Percentiles rank a stretch among this genome's conserved stretches.
These are phyloP conservation scores for Paraescarpia echinospica DNA, from an alignment of 1,140 invertebrate species.

Conservation along the genomic window DNA sequence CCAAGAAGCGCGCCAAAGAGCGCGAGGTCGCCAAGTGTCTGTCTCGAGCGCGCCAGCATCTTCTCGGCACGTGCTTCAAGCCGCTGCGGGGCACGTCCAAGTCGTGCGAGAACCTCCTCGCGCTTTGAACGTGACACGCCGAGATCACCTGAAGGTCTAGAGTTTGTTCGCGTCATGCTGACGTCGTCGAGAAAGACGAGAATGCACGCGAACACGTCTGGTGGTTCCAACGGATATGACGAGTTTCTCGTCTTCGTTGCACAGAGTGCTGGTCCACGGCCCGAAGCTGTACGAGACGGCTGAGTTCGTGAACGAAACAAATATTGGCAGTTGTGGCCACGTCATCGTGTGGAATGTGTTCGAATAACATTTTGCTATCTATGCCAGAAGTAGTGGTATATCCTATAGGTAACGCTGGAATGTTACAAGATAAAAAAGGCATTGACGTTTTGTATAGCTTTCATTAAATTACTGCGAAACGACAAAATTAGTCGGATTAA, in stretches of 20 bases:
- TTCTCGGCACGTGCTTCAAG: conserved; percentile 13
- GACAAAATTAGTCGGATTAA: neutral
- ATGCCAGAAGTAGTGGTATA: neutral
- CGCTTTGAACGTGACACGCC: neutral
- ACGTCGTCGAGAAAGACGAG: neutral
- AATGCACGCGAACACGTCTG: neutral
- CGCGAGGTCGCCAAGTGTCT: neutral
- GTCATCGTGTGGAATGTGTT: neutral
- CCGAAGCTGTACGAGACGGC: neutral
- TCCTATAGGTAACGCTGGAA: neutral
- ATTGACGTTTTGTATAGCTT: neutral
- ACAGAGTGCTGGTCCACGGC: neutral
- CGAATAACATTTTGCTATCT: neutral
- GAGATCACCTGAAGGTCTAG: neutral
- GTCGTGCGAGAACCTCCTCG: conserved; percentile 25
- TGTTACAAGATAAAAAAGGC: neutral
- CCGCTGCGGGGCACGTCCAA: neutral
- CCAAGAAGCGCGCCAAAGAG: neutral
- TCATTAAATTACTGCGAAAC: neutral
- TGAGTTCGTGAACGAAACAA: neutral
- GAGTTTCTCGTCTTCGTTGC: too few species aligned
- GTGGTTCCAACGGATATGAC: neutral
- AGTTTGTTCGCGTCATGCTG: neutral
- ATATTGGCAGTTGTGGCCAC: neutral
- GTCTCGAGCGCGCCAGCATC: neutral